Evolutionary conservation across 2,888 invertebrate genomes (phyloP).

Genomic region (Ptilodon capucinus): DNA sequence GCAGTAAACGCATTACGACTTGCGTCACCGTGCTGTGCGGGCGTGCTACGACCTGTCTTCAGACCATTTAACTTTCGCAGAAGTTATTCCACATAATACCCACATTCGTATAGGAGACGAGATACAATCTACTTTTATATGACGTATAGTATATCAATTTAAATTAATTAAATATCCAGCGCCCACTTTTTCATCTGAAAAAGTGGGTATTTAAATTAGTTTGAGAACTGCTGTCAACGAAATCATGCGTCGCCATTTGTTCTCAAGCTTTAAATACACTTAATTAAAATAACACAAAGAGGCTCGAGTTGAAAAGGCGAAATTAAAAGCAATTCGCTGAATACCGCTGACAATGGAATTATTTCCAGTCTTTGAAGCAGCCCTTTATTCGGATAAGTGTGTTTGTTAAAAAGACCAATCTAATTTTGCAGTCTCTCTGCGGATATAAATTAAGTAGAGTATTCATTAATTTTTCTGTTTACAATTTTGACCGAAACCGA

Average conservation of each 20-base stretch:
- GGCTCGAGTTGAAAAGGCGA: not conserved
- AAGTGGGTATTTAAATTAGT: not conserved
- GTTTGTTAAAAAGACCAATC: not conserved
- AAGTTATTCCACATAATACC: too few relatives aligned
- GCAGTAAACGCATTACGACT: too few relatives aligned
- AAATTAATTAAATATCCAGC: not conserved
- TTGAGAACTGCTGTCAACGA: not conserved
- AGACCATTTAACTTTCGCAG: too few relatives aligned
- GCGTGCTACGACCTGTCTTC: too few relatives aligned
- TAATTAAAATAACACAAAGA: slow-evolving; percentile 2
- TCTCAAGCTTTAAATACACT: not conserved
- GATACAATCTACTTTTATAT: too few relatives aligned
- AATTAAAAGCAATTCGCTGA: slow-evolving; percentile 1
- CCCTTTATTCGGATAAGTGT: not conserved
- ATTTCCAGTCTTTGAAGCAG: not conserved
- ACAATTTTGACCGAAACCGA: not conserved
- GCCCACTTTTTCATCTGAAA: not conserved
- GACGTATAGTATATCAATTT: not conserved
- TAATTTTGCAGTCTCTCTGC: not conserved
- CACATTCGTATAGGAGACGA: too few relatives aligned
- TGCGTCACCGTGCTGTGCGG: too few relatives aligned
- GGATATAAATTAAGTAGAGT: not conserved
- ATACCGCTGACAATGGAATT: not conserved
- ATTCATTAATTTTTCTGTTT: not conserved
- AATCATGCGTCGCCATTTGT: not conserved